A percentile compares a stretch with the other conserved stretches of the same genome.
Evolutionary conservation across 1,140 invertebrate genomes (phyloP).

Genomic region (Oscheius sp.): DNA sequence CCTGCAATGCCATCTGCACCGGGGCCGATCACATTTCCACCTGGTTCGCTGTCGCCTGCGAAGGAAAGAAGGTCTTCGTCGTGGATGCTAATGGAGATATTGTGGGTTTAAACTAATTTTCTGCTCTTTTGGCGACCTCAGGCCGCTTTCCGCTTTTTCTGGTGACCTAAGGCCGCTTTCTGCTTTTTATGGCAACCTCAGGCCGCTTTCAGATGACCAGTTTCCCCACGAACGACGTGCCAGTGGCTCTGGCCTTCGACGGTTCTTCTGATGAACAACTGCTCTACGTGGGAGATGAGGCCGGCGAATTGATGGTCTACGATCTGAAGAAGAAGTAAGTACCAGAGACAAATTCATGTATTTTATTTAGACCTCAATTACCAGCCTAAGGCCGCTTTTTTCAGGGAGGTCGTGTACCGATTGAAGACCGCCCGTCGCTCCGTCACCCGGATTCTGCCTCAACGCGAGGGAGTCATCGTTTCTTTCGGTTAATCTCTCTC

Average conservation of each 20-base stretch:
- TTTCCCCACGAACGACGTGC: slow-evolving; percentile 59
- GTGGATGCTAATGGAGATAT: slow-evolving; percentile 4
- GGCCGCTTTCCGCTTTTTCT: too few relatives aligned
- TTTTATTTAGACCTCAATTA: background rate
- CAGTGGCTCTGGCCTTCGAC: slow-evolving; percentile 10
- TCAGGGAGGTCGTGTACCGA: slow-evolving; percentile 24
- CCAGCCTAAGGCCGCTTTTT: slow-evolving; percentile 16
- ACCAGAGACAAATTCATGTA: background rate
- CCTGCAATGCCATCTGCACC: slow-evolving; percentile 65
- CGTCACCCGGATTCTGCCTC: slow-evolving; percentile 14
- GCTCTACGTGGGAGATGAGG: slow-evolving; percentile 34
- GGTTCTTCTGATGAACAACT: slow-evolving; percentile 5
- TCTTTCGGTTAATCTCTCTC: slow-evolving; percentile 29
- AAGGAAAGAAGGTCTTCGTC: slow-evolving; percentile 15
- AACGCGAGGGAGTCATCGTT: slow-evolving; percentile 13
- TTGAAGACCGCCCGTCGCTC: slow-evolving; percentile 23
- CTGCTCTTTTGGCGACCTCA: too few relatives aligned
- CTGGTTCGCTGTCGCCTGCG: slow-evolving; percentile 24
- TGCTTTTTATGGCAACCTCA: too few relatives aligned
- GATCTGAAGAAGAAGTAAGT: slow-evolving; percentile 31
- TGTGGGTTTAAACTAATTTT: background rate
- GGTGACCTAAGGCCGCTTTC: too few relatives aligned
- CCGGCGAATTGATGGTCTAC: slow-evolving; percentile 23
- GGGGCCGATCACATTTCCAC: slow-evolving; percentile 35
- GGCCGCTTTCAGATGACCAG: slow-evolving; percentile 27